phyloP scores from a whole-genome alignment of 2,888 invertebrate species.

The Stenodema calcarata region DNA sequence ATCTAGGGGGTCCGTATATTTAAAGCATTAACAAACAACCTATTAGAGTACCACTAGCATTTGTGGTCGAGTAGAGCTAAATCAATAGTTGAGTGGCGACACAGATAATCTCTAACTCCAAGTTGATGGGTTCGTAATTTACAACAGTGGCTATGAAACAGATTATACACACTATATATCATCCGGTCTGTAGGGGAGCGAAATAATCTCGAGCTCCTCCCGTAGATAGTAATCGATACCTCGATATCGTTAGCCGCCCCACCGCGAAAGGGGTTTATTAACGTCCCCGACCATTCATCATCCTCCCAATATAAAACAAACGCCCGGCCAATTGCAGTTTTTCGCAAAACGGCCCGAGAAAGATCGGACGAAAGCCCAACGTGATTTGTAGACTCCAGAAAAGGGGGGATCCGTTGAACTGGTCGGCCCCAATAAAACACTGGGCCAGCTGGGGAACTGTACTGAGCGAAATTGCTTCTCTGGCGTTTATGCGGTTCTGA shows the following conservation, averaged over 20 bases:
- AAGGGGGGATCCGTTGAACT: background rate
- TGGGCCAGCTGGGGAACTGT: background rate
- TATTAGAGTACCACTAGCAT: too few relatives aligned
- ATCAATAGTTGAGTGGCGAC: too few relatives aligned
- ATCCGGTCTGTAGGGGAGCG: background rate
- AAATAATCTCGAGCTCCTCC: background rate
- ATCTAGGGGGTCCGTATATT: too few relatives aligned
- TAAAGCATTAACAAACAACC: too few relatives aligned
- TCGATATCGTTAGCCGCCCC: background rate
- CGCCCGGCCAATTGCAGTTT: background rate
- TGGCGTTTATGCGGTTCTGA: slow-evolving; percentile 16
- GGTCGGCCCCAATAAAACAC: slow-evolving; percentile 22
- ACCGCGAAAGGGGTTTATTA: background rate
- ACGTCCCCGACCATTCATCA: background rate
- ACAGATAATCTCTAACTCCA: background rate
- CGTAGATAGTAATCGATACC: background rate
- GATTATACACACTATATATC: background rate
- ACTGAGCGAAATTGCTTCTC: slow-evolving; percentile 7
- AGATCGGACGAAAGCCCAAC: background rate
- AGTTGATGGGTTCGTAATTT: background rate
- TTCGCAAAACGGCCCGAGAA: background rate
- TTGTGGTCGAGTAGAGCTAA: too few relatives aligned
- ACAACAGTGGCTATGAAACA: background rate
- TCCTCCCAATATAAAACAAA: slow-evolving; percentile 9
- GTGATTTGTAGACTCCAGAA: slow-evolving; percentile 16